These are phyloP conservation scores for Stenoptilia bipunctidactyla DNA, from an alignment of 2,888 invertebrate genomes.

Conservation along the genomic window DNA sequence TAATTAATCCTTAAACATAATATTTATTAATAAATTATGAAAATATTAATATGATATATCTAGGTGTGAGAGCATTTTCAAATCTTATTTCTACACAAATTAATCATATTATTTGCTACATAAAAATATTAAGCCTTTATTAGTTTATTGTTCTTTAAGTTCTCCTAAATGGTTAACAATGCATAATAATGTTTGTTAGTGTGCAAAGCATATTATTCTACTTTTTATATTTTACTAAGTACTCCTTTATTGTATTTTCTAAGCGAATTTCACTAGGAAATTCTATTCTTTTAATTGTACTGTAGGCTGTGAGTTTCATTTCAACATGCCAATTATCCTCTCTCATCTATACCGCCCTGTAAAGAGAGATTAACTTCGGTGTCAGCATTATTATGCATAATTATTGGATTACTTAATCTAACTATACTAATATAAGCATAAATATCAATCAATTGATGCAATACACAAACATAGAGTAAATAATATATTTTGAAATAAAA, in stretches of 20 bases:
- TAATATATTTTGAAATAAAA: no score
- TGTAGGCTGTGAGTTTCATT: conserved; percentile 13
- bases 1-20: conserved; percentile 18
- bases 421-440: no score
- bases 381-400: no score
- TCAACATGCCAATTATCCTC: conserved; percentile 11
- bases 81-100: no score
- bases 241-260: not conserved
- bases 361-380: conserved; percentile 31
- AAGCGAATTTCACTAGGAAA: not conserved
- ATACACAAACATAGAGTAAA: no score
- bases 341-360: conserved; percentile 56
- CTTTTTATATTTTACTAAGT: not conserved
- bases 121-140: not conserved
- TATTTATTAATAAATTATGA: no score
- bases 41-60: no score
- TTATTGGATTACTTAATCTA: no score
- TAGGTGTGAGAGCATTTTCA: no score
- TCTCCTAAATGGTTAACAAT: conserved; percentile 1
- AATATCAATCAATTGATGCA: no score
- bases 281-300: not conserved
- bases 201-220: conserved; percentile 3
- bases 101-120: no score
- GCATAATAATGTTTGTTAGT: conserved; percentile 5
- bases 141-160: not conserved